These are phyloP conservation scores for Gila orcuttii DNA, from an alignment of 2,113 vertebrate genomes.

Conservation along the genomic window DNA sequence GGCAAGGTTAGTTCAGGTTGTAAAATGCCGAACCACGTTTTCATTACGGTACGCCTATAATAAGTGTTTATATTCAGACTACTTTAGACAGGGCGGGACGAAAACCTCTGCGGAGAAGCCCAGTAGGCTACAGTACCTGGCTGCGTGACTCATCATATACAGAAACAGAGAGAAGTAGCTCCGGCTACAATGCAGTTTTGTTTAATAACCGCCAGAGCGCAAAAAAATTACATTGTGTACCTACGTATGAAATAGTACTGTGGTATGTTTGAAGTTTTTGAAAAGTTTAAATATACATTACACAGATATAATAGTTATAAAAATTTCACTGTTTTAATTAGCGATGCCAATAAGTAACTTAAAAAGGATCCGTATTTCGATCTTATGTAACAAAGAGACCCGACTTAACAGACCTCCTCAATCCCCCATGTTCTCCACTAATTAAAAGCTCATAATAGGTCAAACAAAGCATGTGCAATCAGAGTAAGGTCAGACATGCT, in stretches of 20 bases:
- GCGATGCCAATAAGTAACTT: neutral
- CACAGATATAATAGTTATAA: neutral
- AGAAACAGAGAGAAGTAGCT: no score
- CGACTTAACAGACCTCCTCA: conserved; percentile 69
- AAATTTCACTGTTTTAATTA: conserved; percentile 12
- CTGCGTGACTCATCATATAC: no score
- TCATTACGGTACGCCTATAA: no score
- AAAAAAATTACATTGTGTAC: no score
- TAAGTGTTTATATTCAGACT: no score
- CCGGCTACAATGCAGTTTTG: no score
- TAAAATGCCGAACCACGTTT: neutral
- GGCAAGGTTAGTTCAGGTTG: neutral
- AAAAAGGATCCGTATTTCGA: neutral
- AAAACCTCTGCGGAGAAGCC: no score
- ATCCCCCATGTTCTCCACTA: conserved; percentile 74
- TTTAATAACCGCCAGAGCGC: no score
- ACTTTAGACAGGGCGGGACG: no score
- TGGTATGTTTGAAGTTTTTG: no score
- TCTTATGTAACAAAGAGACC: conserved; percentile 24
- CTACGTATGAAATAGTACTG: no score
- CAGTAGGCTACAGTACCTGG: no score
- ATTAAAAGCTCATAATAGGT: conserved; percentile 70
- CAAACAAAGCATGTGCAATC: conserved; percentile 69
- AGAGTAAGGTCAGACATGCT: conserved; percentile 61
- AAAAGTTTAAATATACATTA: neutral